phyloP scores from a whole-genome alignment of 2,888 invertebrate species.

The Oxytorus armatus region DNA sequence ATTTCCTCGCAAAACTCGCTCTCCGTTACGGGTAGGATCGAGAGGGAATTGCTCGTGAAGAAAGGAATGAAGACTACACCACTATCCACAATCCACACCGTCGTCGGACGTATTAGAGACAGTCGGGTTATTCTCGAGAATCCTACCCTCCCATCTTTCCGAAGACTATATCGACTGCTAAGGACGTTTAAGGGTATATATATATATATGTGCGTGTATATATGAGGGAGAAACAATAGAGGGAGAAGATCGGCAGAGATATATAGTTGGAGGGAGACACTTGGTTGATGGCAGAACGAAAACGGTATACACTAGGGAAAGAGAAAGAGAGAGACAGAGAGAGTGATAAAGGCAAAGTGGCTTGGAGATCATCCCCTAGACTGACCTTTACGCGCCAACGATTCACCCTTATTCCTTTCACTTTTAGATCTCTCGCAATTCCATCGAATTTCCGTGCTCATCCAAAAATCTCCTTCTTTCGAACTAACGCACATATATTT shows the following conservation, averaged over 20 bases:
- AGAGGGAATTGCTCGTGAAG: conserved; percentile 57
- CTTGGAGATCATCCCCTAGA: conserved; percentile 44
- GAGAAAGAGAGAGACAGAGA: neutral
- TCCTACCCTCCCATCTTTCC: neutral
- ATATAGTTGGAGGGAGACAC: conserved; percentile 21
- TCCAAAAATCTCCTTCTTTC: neutral
- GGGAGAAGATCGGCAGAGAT: conserved; percentile 33
- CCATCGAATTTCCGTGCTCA: neutral
- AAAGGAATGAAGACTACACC: conserved; percentile 37
- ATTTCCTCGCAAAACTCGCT: conserved; percentile 25
- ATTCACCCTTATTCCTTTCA: conserved; percentile 44
- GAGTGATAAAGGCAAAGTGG: conserved; percentile 8
- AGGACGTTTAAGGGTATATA: conserved; percentile 22
- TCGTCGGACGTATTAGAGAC: conserved; percentile 16
- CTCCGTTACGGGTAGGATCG: conserved; percentile 45
- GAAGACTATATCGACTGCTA: neutral
- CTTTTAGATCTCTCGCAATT: conserved; percentile 18
- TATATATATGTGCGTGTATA: neutral
- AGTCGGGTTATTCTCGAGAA: conserved; percentile 19
- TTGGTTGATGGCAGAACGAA: conserved; percentile 47
- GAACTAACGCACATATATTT: no score
- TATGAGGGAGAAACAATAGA: conserved; percentile 51
- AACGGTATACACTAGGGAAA: conserved; percentile 24
- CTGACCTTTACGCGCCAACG: conserved; percentile 49
- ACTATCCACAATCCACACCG: conserved; percentile 30